phyloP scores from a whole-genome alignment of 1,140 invertebrate genomes.

The Triops longicaudatus region DNA sequence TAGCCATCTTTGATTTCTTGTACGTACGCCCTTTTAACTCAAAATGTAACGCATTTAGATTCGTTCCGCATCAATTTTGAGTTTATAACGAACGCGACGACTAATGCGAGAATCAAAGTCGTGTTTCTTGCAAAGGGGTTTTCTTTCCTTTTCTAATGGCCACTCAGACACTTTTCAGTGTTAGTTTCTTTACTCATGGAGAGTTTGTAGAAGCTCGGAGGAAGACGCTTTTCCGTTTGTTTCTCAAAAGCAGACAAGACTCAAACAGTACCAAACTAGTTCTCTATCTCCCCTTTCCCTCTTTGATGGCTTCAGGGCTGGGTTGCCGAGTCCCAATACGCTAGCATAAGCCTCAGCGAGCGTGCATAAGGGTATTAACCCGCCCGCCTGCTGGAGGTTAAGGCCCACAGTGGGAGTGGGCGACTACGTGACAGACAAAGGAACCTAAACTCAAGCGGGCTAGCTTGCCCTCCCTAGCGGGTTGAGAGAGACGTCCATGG shows the following conservation, averaged over 20 bases:
- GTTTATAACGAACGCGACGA: background rate
- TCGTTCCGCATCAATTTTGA: background rate
- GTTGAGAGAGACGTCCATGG: too few species aligned
- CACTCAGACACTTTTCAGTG: conserved; percentile 14
- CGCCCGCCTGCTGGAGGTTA: background rate
- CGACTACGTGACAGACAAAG: too few species aligned
- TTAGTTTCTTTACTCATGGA: background rate
- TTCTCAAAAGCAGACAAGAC: background rate
- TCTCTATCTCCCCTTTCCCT: background rate
- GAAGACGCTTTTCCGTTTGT: background rate
- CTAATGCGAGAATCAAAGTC: too few species aligned
- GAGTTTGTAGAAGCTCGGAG: background rate
- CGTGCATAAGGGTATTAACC: background rate
- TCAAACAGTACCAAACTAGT: background rate
- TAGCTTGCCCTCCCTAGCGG: too few species aligned
- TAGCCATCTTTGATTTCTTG: background rate
- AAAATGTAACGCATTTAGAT: background rate
- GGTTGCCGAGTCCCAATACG: background rate
- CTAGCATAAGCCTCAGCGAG: background rate
- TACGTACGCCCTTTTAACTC: background rate
- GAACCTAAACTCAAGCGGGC: too few species aligned
- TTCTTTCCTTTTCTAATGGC: background rate
- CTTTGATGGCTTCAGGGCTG: background rate
- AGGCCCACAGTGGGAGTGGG: too few species aligned
- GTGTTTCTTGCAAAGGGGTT: too few species aligned